A percentile compares a stretch with the other conserved stretches of the same genome.
Evolutionary conservation across 2,888 invertebrate genomes (phyloP).

Genomic region (Octodonta nipae): DNA sequence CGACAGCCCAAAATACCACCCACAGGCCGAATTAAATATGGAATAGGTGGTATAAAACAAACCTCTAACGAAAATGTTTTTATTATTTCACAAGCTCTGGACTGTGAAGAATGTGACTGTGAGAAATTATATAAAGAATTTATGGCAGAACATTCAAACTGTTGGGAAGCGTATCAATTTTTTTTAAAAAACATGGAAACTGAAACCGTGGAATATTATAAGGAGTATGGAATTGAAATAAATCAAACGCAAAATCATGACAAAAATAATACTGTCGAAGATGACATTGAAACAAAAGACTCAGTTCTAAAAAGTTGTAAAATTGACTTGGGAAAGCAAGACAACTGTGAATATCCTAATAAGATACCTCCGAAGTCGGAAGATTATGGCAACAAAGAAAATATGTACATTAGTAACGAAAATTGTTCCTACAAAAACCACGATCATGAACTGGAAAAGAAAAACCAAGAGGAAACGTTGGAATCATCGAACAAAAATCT

Average conservation of each 20-base stretch:
- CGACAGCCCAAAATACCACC: conserved; percentile 21
- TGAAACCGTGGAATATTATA: conserved; percentile 7
- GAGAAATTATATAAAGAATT: conserved; percentile 23
- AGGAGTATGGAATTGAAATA: too few species aligned
- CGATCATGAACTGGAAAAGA: too few species aligned
- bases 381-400: too few species aligned
- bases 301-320: too few species aligned
- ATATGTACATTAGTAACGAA: too few species aligned
- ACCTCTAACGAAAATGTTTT: conserved; percentile 27
- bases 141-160: conserved; percentile 22
- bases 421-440: too few species aligned
- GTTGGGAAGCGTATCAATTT: conserved; percentile 16
- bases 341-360: too few species aligned
- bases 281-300: neutral
- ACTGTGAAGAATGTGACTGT: conserved; percentile 25
- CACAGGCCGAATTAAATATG: conserved; percentile 23
- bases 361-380: too few species aligned
- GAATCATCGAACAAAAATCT: too few species aligned
- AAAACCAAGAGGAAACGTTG: too few species aligned
- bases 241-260: neutral
- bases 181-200: conserved; percentile 10
- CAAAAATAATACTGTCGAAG: neutral
- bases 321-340: too few species aligned
- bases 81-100: conserved; percentile 21
- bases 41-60: conserved; percentile 26